Conservation (phyloP, 2,888 invertebrate genomes). For the Acleris laterana region DNA sequence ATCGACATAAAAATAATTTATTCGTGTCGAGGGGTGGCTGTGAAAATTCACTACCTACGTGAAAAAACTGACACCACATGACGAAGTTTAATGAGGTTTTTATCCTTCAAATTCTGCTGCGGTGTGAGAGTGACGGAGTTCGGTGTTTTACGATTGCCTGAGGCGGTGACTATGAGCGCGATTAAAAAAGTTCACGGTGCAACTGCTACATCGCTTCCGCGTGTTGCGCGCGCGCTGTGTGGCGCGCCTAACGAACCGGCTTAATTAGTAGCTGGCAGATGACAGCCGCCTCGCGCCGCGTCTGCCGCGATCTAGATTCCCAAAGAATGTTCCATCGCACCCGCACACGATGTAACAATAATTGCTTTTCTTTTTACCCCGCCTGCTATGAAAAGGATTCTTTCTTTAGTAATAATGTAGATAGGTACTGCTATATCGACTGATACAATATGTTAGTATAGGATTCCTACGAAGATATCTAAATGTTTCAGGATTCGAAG, state of each 20-base stretch:
- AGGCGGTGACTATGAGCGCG: conserved; percentile 55
- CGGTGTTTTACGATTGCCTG: conserved; percentile 59
- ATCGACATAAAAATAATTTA: conserved; percentile 80
- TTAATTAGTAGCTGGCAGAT: conserved; percentile 53
- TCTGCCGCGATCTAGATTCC: conserved; percentile 2
- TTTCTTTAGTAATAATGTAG: conserved; percentile 3
- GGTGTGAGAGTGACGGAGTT: conserved; percentile 52
- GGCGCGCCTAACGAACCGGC: conserved; percentile 51
- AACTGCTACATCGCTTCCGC: conserved; percentile 70
- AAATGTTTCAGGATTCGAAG: too few species aligned
- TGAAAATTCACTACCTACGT: conserved; percentile 74
- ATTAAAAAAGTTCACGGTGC: conserved; percentile 72
- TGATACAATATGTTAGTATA: too few species aligned
- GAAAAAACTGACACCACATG: conserved; percentile 76
- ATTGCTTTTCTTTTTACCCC: background rate
- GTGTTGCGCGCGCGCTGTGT: conserved; percentile 42
- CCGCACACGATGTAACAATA: conserved; percentile 3
- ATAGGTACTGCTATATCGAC: background rate
- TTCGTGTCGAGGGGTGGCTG: conserved; percentile 74
- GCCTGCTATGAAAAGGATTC: background rate
- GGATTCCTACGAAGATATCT: too few species aligned
- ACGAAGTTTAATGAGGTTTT: conserved; percentile 54
- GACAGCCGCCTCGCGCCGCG: conserved; percentile 28
- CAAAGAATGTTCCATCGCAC: background rate
- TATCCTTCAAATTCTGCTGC: conserved; percentile 56